Evolutionary conservation across 2,113 vertebrate species (phyloP).

Genomic region (Protobothrops flavoviridis): DNA sequence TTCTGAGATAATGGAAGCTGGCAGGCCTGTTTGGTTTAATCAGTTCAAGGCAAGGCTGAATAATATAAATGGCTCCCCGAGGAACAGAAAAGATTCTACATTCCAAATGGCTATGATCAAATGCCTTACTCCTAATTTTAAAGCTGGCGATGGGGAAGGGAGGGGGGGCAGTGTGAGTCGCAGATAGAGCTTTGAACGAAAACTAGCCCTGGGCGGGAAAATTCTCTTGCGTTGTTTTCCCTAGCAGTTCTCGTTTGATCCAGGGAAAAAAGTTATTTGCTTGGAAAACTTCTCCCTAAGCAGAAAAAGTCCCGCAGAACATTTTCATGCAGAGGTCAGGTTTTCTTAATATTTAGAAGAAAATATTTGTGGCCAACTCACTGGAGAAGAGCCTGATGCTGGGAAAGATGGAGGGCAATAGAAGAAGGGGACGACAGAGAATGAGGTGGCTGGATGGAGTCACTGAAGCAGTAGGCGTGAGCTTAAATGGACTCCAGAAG

Average conservation of each 20-base stretch:
- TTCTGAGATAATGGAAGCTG: not conserved
- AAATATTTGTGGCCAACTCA: no score
- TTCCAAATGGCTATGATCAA: not conserved
- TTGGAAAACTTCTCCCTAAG: not conserved
- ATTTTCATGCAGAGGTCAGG: no score
- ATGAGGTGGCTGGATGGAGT: no score
- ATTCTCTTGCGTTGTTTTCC: not conserved
- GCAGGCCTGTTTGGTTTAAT: constrained; percentile 21
- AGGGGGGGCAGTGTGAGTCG: not conserved
- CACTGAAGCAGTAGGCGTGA: no score
- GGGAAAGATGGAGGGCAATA: no score
- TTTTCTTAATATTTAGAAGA: no score
- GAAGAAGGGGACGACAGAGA: no score
- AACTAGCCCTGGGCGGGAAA: not conserved
- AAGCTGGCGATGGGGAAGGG: not conserved
- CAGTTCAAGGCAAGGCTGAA: not conserved
- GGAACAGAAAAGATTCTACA: not conserved
- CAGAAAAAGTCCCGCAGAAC: no score
- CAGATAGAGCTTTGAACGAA: not conserved
- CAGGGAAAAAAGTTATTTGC: not conserved
- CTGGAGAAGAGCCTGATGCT: no score
- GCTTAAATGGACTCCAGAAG: no score
- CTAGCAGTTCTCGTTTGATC: not conserved
- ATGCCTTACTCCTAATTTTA: not conserved
- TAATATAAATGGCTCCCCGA: not conserved